Evolutionary conservation across 64 coral and sea anemone species (phyloP).

Genomic region (Orbicella faveolata): DNA sequence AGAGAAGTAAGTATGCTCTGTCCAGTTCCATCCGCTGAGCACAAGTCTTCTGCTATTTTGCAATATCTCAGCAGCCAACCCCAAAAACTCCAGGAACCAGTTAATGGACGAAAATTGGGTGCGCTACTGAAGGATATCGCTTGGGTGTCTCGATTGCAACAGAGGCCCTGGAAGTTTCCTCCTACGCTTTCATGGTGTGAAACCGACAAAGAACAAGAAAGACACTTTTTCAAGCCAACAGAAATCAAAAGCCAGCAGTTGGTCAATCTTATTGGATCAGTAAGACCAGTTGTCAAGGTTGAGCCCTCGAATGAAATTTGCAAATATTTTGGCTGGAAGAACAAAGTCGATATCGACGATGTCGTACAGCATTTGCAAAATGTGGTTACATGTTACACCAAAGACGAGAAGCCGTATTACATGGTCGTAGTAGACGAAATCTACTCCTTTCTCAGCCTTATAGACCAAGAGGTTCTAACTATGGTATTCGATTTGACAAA

Average conservation of each 20-base stretch:
- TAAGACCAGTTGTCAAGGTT: conserved; percentile 24
- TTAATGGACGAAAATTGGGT: neutral
- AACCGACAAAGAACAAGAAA: neutral
- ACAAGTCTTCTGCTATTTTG: conserved; percentile 53
- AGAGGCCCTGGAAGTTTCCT: conserved; percentile 47
- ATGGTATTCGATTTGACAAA: neutral
- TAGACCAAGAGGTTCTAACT: neutral
- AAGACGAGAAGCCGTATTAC: conserved; percentile 34
- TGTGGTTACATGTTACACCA: conserved; percentile 40
- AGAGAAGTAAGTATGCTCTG: conserved; percentile 7
- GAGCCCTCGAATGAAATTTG: neutral
- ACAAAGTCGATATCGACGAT: conserved; percentile 12
- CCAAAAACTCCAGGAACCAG: neutral
- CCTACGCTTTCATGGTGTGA: conserved; percentile 9
- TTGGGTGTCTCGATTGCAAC: conserved; percentile 38
- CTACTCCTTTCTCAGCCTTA: conserved; percentile 3
- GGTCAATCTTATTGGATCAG: conserved; percentile 57
- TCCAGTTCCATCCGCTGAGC: conserved; percentile 1
- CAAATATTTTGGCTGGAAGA: conserved; percentile 44
- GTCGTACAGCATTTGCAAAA: conserved; percentile 50
- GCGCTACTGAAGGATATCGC: conserved; percentile 4
- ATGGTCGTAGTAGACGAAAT: conserved; percentile 48
- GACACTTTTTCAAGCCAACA: neutral
- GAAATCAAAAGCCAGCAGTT: conserved; percentile 39
- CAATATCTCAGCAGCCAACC: conserved; percentile 18